Evolutionary conservation across 2,797 vertebrate species (phyloP), one percentile per base, ranked within the genome.

Genomic region (Eurystomus glaucurus): DNA sequence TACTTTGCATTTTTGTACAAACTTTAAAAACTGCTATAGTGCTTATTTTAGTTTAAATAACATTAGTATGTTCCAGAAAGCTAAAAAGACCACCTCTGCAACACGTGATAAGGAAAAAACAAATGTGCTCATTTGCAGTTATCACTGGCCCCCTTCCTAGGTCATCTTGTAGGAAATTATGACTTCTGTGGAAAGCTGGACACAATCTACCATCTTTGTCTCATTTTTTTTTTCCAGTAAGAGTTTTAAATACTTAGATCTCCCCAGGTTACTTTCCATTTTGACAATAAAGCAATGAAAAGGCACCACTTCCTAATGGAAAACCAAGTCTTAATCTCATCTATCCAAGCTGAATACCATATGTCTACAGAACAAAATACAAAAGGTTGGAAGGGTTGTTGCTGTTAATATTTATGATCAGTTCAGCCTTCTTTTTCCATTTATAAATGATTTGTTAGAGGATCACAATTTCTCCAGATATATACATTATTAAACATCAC

Each of bases 371-470:
- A 58, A 84, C 18, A 91, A 79, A 82, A 82, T 45, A 68, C 52
- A 68, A 7, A 22, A 15, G 19, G 20, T 69, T 80, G 50, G 29
- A 90, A 86, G 29, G 14, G n/a, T 6, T 81, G 83, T 81, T 69
- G 45, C 31, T 85, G 39, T 85, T 95, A 84, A 88, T 92, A 96
- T 88, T 95, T 78, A 90, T 76, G 46, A 85, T 35, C 54, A 37
- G 39, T 85, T 81, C 85, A 91, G 33, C 16, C 46, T 93, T 76
- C 76, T 85, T 88, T 93, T 91, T 84, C 88, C 81, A 93, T 77
- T 92, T 97, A 82, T 69, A 96, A 97, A 92, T 88, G 72, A 92
- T 88, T 83, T 90, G 62, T 90, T 90, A 82, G 79, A 92, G 58
- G 88, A 93, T 81, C 65, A 69, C 62, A 76, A 46, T 95, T 95